Evolutionary conservation across 2,888 invertebrate genomes (phyloP).

Genomic region (Ichneumoninae sp.): DNA sequence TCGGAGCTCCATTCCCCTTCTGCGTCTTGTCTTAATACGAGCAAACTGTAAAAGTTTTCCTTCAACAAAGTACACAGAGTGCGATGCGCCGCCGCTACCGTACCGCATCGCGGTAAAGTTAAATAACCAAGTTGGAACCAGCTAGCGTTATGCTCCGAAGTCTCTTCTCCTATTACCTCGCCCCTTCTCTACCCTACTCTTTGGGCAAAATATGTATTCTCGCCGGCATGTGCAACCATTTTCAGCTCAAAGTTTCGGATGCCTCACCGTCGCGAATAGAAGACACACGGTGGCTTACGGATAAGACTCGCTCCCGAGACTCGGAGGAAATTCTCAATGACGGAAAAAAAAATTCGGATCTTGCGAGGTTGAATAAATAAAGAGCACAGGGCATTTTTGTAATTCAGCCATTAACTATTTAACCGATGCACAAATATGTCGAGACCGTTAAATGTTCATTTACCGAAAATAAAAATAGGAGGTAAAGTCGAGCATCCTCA

Average conservation of each 20-base stretch:
- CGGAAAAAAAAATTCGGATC: not conserved
- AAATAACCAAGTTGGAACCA: slow-evolving; percentile 70
- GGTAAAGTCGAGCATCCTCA: not conserved
- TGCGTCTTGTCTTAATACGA: slow-evolving; percentile 74
- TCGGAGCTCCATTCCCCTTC: slow-evolving; percentile 57
- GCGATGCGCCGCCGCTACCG: slow-evolving; percentile 43
- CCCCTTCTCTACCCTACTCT: slow-evolving; percentile 49
- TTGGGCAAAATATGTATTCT: slow-evolving; percentile 58
- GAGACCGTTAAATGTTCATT: not conserved
- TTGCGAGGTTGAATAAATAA: not conserved
- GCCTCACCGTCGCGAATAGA: slow-evolving; percentile 38
- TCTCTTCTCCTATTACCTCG: slow-evolving; percentile 62
- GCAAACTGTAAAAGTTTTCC: slow-evolving; percentile 75
- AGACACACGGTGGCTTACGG: slow-evolving; percentile 13
- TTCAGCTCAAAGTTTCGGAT: slow-evolving; percentile 49
- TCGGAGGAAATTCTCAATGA: slow-evolving; percentile 15
- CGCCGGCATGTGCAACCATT: slow-evolving; percentile 54
- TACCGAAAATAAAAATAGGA: not conserved
- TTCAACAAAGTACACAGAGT: slow-evolving; percentile 69
- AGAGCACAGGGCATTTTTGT: not conserved
- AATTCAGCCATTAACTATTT: not conserved
- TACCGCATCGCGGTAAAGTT: slow-evolving; percentile 68
- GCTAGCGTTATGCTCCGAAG: slow-evolving; percentile 49
- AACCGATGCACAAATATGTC: not conserved
- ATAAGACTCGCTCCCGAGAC: slow-evolving; percentile 24